These are phyloP conservation scores for Sericinus montela DNA, from an alignment of 2,888 invertebrate species.

Conservation along the genomic window DNA sequence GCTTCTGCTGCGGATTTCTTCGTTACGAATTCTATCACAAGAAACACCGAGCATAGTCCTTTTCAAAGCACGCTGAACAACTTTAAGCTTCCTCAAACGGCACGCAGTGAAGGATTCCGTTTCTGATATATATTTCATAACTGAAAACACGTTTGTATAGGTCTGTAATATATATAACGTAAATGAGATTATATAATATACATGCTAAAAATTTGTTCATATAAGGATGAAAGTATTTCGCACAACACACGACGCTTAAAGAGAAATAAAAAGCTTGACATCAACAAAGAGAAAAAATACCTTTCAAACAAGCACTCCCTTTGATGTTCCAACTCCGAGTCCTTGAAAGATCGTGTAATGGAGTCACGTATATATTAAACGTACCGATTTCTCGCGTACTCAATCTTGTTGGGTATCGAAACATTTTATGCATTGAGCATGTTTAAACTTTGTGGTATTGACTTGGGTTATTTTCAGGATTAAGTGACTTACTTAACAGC, in stretches of 20 bases:
- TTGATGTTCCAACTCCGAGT: slow-evolving; percentile 41
- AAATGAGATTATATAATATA: background rate
- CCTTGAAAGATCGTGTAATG: slow-evolving; percentile 34
- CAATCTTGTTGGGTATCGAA: slow-evolving; percentile 48
- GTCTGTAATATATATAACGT: background rate
- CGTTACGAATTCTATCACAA: too few relatives aligned
- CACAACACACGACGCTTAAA: background rate
- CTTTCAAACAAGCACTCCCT: slow-evolving; percentile 32
- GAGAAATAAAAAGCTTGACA: slow-evolving; percentile 15
- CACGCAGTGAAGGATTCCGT: too few relatives aligned
- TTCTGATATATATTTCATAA: too few relatives aligned
- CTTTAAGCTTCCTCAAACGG: too few relatives aligned
- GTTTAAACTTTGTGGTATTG: slow-evolving; percentile 1
- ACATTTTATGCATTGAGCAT: slow-evolving; percentile 45
- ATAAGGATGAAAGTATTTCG: background rate
- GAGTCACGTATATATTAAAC: slow-evolving; percentile 62
- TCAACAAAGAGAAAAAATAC: slow-evolving; percentile 30
- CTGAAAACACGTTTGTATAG: too few relatives aligned
- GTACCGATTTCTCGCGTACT: slow-evolving; percentile 52
- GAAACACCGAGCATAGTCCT: too few relatives aligned
- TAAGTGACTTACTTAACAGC: too few relatives aligned
- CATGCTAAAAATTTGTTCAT: background rate
- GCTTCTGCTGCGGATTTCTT: too few relatives aligned
- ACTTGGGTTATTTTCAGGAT: slow-evolving; percentile 23
- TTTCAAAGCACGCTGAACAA: too few relatives aligned